These are phyloP conservation scores for Meriones psammophilus DNA, from an alignment of 2,797 vertebrate genomes.

Conservation along the genomic window DNA sequence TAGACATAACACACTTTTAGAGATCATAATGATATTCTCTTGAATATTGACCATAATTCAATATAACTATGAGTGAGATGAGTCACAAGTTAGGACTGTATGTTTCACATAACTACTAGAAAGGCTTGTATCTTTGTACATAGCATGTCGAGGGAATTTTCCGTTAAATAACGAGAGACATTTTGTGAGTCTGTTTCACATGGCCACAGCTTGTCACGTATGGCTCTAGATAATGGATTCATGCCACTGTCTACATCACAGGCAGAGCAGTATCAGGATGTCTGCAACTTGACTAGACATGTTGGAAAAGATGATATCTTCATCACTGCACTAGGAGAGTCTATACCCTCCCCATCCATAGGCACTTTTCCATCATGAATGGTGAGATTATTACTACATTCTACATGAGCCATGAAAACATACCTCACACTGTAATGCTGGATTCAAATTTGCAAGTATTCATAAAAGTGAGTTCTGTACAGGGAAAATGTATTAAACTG, in stretches of 20 bases:
- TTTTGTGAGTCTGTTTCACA: neutral
- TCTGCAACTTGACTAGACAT: neutral
- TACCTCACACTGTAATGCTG: neutral
- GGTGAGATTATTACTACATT: neutral
- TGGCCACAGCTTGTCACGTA: neutral
- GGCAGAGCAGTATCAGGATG: neutral
- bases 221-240: neutral
- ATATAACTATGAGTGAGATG: neutral
- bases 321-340: neutral
- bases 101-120: neutral
- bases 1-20: neutral
- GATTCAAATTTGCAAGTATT: slow-evolving; percentile 21
- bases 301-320: neutral
- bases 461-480: neutral
- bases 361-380: slow-evolving; percentile 19
- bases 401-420: neutral
- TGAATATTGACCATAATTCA: neutral
- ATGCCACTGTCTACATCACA: neutral
- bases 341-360: neutral
- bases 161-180: neutral
- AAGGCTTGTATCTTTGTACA: neutral
- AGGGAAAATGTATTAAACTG: slow-evolving; percentile 24
- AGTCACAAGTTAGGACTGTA: neutral
- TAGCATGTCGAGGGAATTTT: neutral
- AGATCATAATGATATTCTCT: neutral